Evolutionary conservation across 2,113 vertebrate genomes (phyloP).

Genomic region (Lepus timidus): DNA sequence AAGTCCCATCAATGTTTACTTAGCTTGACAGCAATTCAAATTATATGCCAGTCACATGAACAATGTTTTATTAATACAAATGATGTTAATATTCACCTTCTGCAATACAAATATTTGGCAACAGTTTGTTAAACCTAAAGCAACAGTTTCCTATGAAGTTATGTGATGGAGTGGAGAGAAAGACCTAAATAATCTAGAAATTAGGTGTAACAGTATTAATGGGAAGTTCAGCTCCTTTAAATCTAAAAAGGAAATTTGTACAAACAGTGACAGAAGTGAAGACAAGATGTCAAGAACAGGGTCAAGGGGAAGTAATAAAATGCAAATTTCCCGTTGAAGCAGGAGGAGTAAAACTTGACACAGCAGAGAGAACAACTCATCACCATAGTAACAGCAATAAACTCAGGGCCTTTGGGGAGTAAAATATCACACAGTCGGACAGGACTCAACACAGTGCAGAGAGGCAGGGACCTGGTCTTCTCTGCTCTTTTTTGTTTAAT

Average conservation of each 20-base stretch:
- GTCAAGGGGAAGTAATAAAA: not conserved
- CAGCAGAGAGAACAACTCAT: not conserved
- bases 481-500: not conserved
- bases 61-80: not conserved
- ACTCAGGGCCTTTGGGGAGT: not conserved
- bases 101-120: not conserved
- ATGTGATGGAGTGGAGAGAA: not conserved
- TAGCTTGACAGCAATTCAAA: not conserved
- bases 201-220: not conserved
- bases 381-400: conserved; percentile 65
- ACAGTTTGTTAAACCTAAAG: not conserved
- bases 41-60: not conserved
- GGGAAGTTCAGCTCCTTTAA: not conserved
- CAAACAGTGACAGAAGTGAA: not conserved
- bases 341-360: conserved; percentile 12
- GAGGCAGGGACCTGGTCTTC: not conserved
- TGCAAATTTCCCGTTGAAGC: not conserved
- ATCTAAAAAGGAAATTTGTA: not conserved
- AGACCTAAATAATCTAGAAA: not conserved
- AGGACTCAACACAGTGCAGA: not conserved
- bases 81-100: not conserved
- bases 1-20: not conserved
- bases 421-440: not conserved
- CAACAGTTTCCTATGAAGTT: not conserved
- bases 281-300: not conserved